Percentiles rank a stretch among this genome's conserved stretches.
phyloP scores from a whole-genome alignment of 2,888 invertebrate genomes.

The Andrena fulva region DNA sequence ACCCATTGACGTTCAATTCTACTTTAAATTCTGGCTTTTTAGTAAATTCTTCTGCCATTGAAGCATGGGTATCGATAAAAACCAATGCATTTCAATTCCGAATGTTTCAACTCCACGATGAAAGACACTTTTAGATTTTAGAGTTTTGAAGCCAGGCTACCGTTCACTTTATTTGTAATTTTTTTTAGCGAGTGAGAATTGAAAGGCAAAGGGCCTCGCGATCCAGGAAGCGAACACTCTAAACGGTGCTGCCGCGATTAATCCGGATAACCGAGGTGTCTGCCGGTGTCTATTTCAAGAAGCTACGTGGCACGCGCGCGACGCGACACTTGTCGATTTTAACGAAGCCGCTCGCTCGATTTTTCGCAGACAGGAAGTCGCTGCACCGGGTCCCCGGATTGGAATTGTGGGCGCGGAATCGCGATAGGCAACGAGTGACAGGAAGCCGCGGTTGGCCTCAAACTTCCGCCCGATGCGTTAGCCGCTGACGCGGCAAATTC shows the following conservation, averaged over 20 bases:
- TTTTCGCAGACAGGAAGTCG: constrained; percentile 42
- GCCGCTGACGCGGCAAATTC: constrained; percentile 12
- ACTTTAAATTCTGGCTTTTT: too few species aligned
- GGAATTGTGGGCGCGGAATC: constrained; percentile 50
- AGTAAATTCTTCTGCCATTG: too few species aligned
- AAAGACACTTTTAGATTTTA: too few species aligned
- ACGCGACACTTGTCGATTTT: constrained; percentile 26
- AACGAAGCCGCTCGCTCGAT: constrained; percentile 33
- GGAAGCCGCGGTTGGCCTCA: constrained; percentile 56
- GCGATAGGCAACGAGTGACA: constrained; percentile 57
- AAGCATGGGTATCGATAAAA: too few species aligned
- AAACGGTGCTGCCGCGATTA: constrained; percentile 13
- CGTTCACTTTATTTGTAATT: background rate
- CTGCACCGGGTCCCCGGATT: background rate
- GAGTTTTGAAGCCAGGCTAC: too few species aligned
- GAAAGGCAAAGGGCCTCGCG: background rate
- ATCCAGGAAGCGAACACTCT: background rate
- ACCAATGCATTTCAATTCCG: too few species aligned
- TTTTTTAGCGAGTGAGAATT: background rate
- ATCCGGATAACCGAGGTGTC: constrained; percentile 30
- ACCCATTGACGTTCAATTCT: too few species aligned
- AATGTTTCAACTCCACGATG: too few species aligned
- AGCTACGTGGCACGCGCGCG: background rate
- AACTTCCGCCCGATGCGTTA: constrained; percentile 49
- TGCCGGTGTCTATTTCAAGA: constrained; percentile 23